A percentile compares a stretch with the other conserved stretches of the same genome.
phyloP scores from a whole-genome alignment of 2,888 invertebrate genomes.

The Amphipyra tragopoginis region DNA sequence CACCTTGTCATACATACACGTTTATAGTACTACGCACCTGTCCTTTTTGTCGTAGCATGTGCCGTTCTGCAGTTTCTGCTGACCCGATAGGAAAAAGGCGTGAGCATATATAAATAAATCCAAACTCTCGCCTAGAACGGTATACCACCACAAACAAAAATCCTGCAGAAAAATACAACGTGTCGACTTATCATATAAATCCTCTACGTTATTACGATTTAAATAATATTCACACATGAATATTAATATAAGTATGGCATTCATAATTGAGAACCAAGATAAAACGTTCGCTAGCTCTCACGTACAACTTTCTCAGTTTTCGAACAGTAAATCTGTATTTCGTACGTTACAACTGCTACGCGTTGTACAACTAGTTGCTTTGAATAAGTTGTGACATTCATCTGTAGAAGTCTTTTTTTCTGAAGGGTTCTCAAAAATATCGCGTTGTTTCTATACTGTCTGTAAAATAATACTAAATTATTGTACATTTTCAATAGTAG shows the following conservation, averaged over 20 bases:
- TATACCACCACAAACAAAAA: not conserved
- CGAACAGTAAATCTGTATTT: conserved; percentile 1
- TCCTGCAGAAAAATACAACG: conserved; percentile 10
- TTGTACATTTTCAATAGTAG: too few species aligned
- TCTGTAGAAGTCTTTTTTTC: too few species aligned
- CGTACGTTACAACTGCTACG: conserved; percentile 2
- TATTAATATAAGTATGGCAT: conserved; percentile 46
- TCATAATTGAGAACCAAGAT: conserved; percentile 47
- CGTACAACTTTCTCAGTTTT: conserved; percentile 37
- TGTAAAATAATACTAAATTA: too few species aligned
- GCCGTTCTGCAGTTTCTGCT: too few species aligned
- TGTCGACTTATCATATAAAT: conserved; percentile 34
- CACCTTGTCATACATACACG: too few species aligned
- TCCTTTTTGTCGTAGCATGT: too few species aligned
- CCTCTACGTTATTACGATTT: conserved; percentile 28
- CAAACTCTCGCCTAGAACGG: too few species aligned
- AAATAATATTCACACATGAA: conserved; percentile 44
- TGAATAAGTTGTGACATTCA: not conserved
- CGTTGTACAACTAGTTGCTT: conserved; percentile 22
- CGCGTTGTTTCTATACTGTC: too few species aligned
- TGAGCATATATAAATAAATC: too few species aligned
- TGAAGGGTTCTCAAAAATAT: too few species aligned
- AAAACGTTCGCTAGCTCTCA: conserved; percentile 34
- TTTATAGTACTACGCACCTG: too few species aligned
- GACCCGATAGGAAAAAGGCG: too few species aligned